Conservation (phyloP, 1,140 invertebrate species). For the Neodiprion virginianus region DNA sequence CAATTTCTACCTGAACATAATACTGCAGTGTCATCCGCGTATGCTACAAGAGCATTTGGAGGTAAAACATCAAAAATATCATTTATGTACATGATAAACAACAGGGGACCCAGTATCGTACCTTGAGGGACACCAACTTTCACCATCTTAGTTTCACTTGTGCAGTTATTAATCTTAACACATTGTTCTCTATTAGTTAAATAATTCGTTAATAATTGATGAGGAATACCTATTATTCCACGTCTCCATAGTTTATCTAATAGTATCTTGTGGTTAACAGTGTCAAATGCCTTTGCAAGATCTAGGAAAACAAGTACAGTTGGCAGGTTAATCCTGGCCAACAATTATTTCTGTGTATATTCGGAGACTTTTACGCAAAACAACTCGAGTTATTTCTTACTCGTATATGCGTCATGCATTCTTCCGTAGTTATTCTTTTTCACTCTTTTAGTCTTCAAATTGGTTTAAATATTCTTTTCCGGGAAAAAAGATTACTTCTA, state of each 20-base stretch:
- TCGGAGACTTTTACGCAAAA: no score
- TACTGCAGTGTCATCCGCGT: constrained; percentile 16
- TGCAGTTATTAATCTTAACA: constrained; percentile 20
- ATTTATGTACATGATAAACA: constrained; percentile 31
- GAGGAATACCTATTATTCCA: constrained; percentile 33
- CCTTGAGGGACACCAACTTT: constrained; percentile 26
- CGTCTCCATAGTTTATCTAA: constrained; percentile 35
- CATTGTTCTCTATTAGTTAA: constrained; percentile 36
- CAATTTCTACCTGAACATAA: no score
- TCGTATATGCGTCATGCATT: no score
- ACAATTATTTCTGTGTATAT: no score
- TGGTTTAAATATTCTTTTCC: no score
- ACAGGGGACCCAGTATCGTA: constrained; percentile 25
- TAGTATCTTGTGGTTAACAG: constrained; percentile 36
- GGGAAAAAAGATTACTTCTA: no score
- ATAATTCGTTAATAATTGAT: constrained; percentile 37
- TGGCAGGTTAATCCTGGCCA: no score
- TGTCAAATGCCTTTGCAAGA: constrained; percentile 39
- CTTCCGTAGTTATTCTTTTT: no score
- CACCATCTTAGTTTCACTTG: constrained; percentile 14
- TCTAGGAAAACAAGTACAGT: constrained; percentile 22
- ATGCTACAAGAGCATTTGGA: background rate
- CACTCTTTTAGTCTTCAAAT: no score
- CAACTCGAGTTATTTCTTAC: no score
- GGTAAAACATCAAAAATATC: constrained; percentile 11